Conservation (phyloP, 1,140 invertebrate species). For the Drosophila hydei region DNA sequence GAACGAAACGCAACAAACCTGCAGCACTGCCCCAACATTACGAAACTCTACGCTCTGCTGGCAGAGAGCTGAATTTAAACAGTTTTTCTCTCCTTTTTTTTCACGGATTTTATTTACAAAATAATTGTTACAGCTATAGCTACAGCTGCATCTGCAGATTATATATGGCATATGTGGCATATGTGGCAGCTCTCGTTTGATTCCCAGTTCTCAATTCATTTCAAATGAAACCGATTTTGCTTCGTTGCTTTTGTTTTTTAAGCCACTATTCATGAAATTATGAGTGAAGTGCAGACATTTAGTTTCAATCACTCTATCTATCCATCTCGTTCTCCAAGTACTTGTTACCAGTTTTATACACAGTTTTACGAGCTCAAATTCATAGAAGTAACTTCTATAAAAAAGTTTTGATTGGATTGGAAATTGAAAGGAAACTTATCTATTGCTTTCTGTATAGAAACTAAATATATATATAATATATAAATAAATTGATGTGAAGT, state of each 20-base stretch:
- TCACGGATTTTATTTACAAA: not conserved
- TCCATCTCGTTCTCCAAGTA: no score
- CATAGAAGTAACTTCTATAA: no score
- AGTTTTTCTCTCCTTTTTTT: not conserved
- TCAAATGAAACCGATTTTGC: not conserved
- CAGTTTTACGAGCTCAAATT: not conserved
- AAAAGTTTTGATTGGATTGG: no score
- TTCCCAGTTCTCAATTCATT: not conserved
- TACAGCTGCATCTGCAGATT: not conserved
- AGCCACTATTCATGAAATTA: constrained; percentile 25
- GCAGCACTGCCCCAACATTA: not conserved
- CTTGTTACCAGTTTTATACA: no score
- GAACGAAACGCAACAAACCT: constrained; percentile 55
- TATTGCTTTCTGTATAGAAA: no score
- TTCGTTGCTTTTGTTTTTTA: not conserved
- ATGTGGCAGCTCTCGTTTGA: no score
- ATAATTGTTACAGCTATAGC: constrained; percentile 1
- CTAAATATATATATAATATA: no score
- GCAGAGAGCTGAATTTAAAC: constrained; percentile 16
- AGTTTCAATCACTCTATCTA: not conserved
- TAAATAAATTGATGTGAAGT: no score
- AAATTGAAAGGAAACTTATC: no score
- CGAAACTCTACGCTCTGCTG: constrained; percentile 12
- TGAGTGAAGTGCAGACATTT: not conserved
- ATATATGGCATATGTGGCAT: no score